A percentile compares a stretch with the other conserved stretches of the same genome.
phyloP scores from a whole-genome alignment of 2,113 vertebrate species.

The Salvelinus sp. region DNA sequence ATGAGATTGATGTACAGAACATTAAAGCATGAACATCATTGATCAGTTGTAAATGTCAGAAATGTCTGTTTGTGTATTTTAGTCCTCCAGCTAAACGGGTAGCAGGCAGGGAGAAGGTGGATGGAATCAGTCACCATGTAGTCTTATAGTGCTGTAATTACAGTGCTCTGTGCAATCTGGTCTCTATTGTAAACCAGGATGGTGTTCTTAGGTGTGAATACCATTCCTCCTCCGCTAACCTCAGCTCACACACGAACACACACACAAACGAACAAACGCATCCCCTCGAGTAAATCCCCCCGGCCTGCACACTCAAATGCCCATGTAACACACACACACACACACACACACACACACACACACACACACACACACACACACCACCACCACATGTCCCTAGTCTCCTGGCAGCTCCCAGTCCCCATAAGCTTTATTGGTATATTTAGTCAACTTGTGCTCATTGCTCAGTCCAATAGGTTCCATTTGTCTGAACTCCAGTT shows the following conservation, averaged over 20 bases:
- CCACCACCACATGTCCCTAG: not conserved
- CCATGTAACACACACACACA: too few species aligned
- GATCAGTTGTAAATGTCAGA: not conserved
- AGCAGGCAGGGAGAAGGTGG: not conserved
- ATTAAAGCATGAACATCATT: too few species aligned
- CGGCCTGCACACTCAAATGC: not conserved
- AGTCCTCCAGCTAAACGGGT: not conserved
- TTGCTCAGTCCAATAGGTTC: slow-evolving; percentile 62
- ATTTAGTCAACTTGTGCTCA: slow-evolving; percentile 57
- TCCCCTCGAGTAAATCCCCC: not conserved
- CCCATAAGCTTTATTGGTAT: slow-evolving; percentile 25
- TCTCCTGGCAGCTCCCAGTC: slow-evolving; percentile 23
- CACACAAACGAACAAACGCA: not conserved
- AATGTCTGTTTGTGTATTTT: not conserved
- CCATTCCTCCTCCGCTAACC: not conserved
- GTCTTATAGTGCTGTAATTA: not conserved
- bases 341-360: too few species aligned
- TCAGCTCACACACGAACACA: not conserved
- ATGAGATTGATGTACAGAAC: too few species aligned
- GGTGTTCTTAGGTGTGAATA: slow-evolving; percentile 1
- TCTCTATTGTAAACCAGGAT: not conserved
- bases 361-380: too few species aligned
- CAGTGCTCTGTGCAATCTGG: not conserved
- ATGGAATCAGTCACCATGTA: not conserved
- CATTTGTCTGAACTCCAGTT: slow-evolving; percentile 66